Evolutionary conservation across 2,113 vertebrate species (phyloP), one percentile per base, ranked within the genome.

Genomic region (Lampris incognitus): DNA sequence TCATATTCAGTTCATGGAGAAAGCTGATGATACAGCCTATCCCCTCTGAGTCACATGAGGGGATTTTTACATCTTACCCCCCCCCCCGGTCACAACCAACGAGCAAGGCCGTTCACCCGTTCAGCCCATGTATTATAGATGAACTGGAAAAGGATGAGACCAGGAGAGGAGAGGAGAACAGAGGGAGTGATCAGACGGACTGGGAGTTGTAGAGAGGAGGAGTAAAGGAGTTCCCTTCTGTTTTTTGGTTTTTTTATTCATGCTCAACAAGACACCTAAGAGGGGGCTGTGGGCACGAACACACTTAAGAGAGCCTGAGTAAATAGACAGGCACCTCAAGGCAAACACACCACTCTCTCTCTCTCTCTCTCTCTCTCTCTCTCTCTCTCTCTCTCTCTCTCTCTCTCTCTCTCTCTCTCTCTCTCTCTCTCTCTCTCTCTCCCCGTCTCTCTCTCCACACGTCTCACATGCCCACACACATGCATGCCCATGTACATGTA

Each of bases 61-160:
- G 66, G 81, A 84, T 83, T 88, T 81, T 77, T 76, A 81, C 78
- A 76, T 82, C 72, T 59, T 24, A 24, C 24, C 11, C 37, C 55
- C 72, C 66, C 74, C 72, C 68, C 37, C 6, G 38, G 57, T 76
- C 65, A 58, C 62, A 36, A 68, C 61, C 9, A 50, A 50, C 13
- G 49, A 79, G 72, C 9, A 13, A 54, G 63, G 70, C 58, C 6
- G 2, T 24, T 24, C 24, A 24, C 24, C 24, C 24, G 24, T 24
- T 24, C 0, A 1, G 4, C 13, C 4, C 74, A 82, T 89, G 85
- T 76, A 66, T 86, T 85, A 90, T 89, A 74, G 66, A 89, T 86
- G 84, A 88, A 76, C 8, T 63, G 60, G 50, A 74, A 55, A 24
- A 73, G 37, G 62, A 58, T 69, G 61, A 58, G 56, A 61, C 55